phyloP scores from a whole-genome alignment of 2,888 invertebrate species.

The Chloroclysta siterata region DNA sequence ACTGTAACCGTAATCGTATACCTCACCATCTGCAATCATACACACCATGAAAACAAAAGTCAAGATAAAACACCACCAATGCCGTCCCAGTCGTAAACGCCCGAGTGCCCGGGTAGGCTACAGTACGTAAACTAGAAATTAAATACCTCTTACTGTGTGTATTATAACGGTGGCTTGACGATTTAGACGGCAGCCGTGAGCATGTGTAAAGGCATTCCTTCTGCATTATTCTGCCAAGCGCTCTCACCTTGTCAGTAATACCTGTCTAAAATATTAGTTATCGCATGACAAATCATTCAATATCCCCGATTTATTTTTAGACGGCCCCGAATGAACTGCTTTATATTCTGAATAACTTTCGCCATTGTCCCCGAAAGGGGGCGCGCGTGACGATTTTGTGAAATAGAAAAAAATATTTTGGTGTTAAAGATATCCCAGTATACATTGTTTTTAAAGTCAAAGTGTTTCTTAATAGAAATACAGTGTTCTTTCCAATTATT shows the following conservation, averaged over 20 bases:
- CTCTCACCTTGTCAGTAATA: slow-evolving; percentile 14
- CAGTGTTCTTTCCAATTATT: no score
- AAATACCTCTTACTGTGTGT: no score
- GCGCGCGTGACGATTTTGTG: slow-evolving; percentile 50
- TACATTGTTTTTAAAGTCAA: no score
- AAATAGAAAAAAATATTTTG: slow-evolving; percentile 49
- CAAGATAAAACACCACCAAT: no score
- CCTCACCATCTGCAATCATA: no score
- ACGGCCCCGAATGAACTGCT: slow-evolving; percentile 50
- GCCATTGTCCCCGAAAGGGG: slow-evolving; percentile 52
- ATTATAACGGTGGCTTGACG: no score
- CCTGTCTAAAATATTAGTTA: slow-evolving; percentile 39
- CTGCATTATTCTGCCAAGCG: slow-evolving; percentile 1
- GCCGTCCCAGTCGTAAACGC: no score
- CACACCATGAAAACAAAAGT: no score
- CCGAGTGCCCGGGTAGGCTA: no score
- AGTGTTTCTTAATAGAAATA: no score
- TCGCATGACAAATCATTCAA: slow-evolving; percentile 45
- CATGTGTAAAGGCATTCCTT: not conserved
- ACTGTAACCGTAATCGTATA: no score
- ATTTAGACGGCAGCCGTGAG: not conserved
- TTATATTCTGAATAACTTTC: slow-evolving; percentile 56
- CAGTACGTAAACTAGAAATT: no score
- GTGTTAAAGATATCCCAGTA: not conserved
- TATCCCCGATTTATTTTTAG: slow-evolving; percentile 55